Percentiles rank a stretch among this genome's conserved stretches.
Evolutionary conservation across 2,113 vertebrate genomes (phyloP).

Genomic region (Phasianus colchicus): DNA sequence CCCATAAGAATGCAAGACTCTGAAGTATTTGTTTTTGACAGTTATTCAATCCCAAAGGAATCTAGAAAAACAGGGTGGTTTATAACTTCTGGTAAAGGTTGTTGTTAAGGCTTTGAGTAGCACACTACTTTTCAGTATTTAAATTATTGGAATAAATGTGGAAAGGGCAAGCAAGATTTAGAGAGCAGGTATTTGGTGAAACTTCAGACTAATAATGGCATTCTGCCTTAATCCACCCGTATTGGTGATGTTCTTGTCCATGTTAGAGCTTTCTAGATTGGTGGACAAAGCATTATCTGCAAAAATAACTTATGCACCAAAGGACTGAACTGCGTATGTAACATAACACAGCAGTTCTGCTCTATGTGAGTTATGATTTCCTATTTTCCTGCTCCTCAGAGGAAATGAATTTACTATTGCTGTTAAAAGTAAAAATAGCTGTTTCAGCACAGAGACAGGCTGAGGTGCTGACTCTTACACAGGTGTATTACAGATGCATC

Average conservation of each 20-base stretch:
- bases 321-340: fast-evolving
- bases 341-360: background rate
- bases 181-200: background rate
- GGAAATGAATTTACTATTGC: background rate
- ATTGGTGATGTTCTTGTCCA: background rate
- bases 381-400: background rate
- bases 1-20: background rate
- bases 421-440: background rate
- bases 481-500: background rate
- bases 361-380: background rate
- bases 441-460: background rate
- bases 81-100: background rate
- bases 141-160: background rate
- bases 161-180: background rate
- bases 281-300: background rate
- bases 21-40: background rate
- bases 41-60: background rate
- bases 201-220: background rate
- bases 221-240: background rate
- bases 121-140: background rate
- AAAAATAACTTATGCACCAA: too few relatives aligned
- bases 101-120: background rate
- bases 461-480: background rate
- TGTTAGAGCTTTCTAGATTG: background rate
- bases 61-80: background rate